These are phyloP conservation scores for Eupithecia subfuscata DNA, from an alignment of 2,888 invertebrate genomes.

Conservation along the genomic window DNA sequence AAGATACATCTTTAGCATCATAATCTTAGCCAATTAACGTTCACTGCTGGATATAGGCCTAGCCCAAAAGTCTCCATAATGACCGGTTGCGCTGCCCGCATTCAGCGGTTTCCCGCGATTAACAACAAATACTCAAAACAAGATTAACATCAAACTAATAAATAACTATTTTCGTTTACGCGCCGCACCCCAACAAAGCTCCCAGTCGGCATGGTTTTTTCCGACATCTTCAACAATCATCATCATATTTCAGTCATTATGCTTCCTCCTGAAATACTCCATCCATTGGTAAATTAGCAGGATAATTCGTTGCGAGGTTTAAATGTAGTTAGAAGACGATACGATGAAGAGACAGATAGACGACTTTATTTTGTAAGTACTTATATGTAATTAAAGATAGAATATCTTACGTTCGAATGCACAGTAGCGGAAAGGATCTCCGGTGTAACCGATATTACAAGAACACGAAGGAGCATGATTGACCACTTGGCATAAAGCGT, in stretches of 20 bases:
- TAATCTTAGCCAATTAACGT: background rate
- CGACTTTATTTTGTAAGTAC: background rate
- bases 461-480: conserved; percentile 88
- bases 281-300: background rate
- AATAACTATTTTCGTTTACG: too few species aligned
- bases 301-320: background rate
- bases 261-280: too few species aligned
- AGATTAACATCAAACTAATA: too few species aligned
- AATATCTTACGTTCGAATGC: conserved; percentile 80
- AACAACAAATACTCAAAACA: background rate
- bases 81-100: background rate
- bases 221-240: too few species aligned
- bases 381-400: background rate
- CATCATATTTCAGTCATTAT: too few species aligned
- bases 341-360: background rate
- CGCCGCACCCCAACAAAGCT: too few species aligned
- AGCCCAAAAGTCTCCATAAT: background rate
- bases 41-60: background rate
- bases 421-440: conserved; percentile 89
- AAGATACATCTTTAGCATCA: background rate
- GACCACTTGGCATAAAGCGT: conserved; percentile 89
- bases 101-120: too few species aligned
- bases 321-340: background rate
- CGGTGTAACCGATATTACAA: conserved; percentile 87
- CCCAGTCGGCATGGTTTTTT: too few species aligned